Evolutionary conservation across 2,888 invertebrate genomes (phyloP).

Genomic region (Drosophila basisetae): DNA sequence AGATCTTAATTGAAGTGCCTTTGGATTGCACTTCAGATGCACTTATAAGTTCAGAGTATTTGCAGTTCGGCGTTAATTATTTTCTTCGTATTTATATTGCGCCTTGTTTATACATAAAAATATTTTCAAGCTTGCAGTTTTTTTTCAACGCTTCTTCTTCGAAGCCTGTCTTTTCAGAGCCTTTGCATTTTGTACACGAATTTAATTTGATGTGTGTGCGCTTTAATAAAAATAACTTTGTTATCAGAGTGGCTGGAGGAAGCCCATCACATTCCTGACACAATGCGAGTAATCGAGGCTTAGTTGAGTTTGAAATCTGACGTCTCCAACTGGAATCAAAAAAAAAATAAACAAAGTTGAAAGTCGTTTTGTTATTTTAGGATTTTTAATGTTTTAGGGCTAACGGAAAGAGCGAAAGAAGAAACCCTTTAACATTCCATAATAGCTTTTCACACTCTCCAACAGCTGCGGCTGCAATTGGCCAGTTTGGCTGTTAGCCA

Average conservation of each 20-base stretch:
- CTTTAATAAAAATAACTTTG: conserved; percentile 60
- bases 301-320: not conserved
- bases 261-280: conserved; percentile 25
- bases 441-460: conserved; percentile 18
- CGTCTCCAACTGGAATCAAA: not conserved
- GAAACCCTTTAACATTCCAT: conserved; percentile 3
- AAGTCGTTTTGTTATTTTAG: not conserved
- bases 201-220: conserved; percentile 59
- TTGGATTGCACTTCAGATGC: not conserved
- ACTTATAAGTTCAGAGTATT: conserved; percentile 1
- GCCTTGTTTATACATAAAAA: conserved; percentile 71
- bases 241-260: conserved; percentile 34
- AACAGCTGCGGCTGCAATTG: conserved; percentile 10
- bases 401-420: not conserved
- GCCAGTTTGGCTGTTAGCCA: conserved; percentile 5
- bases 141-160: conserved; percentile 15
- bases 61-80: not conserved
- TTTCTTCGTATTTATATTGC: conserved; percentile 52
- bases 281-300: conserved; percentile 6
- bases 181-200: conserved; percentile 39
- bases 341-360: not conserved
- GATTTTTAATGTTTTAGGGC: not conserved
- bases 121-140: conserved; percentile 63
- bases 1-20: not conserved
- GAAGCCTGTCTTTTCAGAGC: conserved; percentile 16